Evolutionary conservation across 2,113 vertebrate species (phyloP), one percentile per base, ranked within the genome.

Genomic region (Hyla sarda): DNA sequence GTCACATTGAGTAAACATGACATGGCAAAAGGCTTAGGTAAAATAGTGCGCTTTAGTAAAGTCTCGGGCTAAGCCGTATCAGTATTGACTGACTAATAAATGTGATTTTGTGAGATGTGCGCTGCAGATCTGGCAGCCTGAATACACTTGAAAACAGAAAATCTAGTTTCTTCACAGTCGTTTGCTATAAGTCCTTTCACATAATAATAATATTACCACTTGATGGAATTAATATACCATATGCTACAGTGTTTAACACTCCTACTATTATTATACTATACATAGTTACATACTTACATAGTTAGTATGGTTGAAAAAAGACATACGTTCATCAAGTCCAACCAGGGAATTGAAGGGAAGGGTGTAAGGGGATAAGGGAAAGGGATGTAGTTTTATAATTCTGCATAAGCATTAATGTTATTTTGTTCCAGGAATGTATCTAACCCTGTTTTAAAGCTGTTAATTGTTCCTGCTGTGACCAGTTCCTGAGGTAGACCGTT

Each of bases 1-100:
- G 84, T 81, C 77, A 73, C 37, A 81, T 32, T 19, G 75, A 80
- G 84, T 86, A 67, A 81, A 86, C 74, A 81, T 86, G 84, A 79
- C 77, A 86, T 21, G 34, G 50, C 37, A 81, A 62, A 58, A 9
- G 77, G 77, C 77, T 73, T 16, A 81, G n/a, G 34, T 73, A 73
- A 81, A 56, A 56, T 21, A 71, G 47, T 45, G 19, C 32, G 69
- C 12, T 71, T 41, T 54, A 58, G 50, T 48, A 37, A 16, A 30
- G 32, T 71, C 65, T 56, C 8, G 6, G 32, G 65, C 48, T 58
- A 72, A 86, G 32, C 48, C 16, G 65, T 71, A n/a, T 48, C 47
- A n/a, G n/a, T 71, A 72, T 71, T 80, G 23, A 77, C 48, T 67
- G 13, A 77, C 48, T 67, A 77, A 85, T 47, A 52, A 34, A 69